phyloP scores from a whole-genome alignment of 2,113 vertebrate species.

The Piprites chloris region DNA sequence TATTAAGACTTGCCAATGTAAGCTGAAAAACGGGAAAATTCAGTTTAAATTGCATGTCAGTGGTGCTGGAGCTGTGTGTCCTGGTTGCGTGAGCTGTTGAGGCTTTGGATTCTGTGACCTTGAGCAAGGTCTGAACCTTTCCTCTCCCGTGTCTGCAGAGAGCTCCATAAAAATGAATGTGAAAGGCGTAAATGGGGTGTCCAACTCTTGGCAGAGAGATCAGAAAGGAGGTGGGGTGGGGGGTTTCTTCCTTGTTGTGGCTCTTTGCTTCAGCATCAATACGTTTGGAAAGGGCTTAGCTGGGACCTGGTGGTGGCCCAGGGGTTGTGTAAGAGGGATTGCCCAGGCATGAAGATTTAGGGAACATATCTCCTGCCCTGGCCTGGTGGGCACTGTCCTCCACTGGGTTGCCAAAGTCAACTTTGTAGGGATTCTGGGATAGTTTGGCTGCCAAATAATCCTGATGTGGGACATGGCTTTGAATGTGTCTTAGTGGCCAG shows the following conservation, averaged over 20 bases:
- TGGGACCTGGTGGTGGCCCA: neutral
- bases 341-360: neutral
- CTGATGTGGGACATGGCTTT: neutral
- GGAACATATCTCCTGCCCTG: neutral
- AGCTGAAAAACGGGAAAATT: neutral
- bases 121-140: neutral
- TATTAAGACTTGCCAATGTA: neutral
- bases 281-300: neutral
- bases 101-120: neutral
- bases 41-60: neutral
- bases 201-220: neutral
- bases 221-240: neutral
- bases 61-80: neutral
- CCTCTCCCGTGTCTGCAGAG: neutral
- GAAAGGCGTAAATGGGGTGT: no score
- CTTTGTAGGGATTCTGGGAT: neutral
- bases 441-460: neutral
- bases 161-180: neutral
- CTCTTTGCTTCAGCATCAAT: neutral
- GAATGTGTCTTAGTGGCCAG: neutral
- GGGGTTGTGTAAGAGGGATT: neutral
- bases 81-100: neutral
- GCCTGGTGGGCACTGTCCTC: neutral
- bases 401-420: neutral
- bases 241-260: neutral